Evolutionary conservation across 2,113 vertebrate species (phyloP).

Genomic region (Erythrolamprus reginae): DNA sequence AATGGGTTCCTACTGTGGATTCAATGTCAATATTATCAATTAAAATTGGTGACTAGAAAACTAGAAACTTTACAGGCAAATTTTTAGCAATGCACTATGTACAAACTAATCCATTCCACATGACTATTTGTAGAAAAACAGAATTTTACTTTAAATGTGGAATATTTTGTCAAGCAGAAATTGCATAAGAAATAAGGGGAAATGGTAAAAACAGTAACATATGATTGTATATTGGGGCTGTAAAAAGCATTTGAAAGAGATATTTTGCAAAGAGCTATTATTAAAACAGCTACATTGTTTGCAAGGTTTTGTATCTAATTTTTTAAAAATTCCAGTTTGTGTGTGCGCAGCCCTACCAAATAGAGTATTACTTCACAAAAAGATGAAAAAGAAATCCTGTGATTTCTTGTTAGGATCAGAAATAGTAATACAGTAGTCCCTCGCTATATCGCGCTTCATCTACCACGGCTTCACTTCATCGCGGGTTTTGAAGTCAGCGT

Average conservation of each 20-base stretch:
- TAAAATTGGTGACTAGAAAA: not conserved
- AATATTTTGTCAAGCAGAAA: not conserved
- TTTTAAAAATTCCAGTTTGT: not conserved
- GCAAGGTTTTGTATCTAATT: not conserved
- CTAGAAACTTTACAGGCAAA: not conserved
- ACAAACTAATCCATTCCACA: not conserved
- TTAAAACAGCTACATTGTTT: not conserved
- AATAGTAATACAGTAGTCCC: too few relatives aligned
- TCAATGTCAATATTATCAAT: not conserved
- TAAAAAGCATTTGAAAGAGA: not conserved
- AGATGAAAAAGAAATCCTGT: not conserved
- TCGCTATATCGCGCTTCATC: too few relatives aligned
- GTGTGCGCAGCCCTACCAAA: not conserved
- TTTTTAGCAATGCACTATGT: not conserved
- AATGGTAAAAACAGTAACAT: not conserved
- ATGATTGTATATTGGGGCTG: not conserved
- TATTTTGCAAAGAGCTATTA: not conserved
- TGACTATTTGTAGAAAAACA: not conserved
- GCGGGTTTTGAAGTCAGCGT: too few relatives aligned
- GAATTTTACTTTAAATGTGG: not conserved
- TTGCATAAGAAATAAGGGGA: not conserved
- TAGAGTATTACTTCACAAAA: not conserved
- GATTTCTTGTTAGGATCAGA: not conserved
- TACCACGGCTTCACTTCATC: too few relatives aligned
- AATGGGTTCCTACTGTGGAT: not conserved